Percentiles rank a stretch among this genome's conserved stretches.
These are phyloP conservation scores for Thalassaphorura encarpata DNA, from an alignment of 1,140 invertebrate genomes.

Conservation along the genomic window DNA sequence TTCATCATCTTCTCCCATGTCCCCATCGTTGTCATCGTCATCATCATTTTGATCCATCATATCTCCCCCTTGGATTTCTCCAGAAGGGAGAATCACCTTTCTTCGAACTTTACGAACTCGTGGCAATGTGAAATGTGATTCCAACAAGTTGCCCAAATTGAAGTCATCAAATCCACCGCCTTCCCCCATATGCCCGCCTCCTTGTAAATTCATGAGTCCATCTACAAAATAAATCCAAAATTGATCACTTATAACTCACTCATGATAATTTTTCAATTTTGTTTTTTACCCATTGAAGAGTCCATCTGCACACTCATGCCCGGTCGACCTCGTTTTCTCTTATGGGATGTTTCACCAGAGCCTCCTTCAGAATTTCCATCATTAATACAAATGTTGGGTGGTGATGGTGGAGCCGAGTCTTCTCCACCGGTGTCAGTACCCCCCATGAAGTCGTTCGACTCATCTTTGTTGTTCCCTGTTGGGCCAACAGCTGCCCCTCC, in stretches of 20 bases:
- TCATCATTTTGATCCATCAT: conserved; percentile 24
- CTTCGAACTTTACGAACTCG: conserved; percentile 21
- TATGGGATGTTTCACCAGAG: conserved; percentile 23
- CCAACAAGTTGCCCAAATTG: conserved; percentile 25
- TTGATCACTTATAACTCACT: neutral
- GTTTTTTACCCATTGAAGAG: conserved; percentile 8
- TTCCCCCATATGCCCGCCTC: neutral
- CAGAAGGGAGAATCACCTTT: neutral
- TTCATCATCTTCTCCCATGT: conserved; percentile 26
- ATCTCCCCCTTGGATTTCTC: conserved; percentile 9
- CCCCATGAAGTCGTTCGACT: conserved; percentile 33
- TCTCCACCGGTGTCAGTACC: conserved; percentile 22
- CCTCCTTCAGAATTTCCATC: conserved; percentile 23
- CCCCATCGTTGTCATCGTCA: conserved; percentile 16
- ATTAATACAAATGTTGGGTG: conserved; percentile 23
- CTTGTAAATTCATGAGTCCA: neutral
- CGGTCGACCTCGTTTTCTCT: conserved; percentile 29
- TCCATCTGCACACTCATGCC: conserved; percentile 18
- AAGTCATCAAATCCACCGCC: conserved; percentile 28
- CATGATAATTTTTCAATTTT: neutral
- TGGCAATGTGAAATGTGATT: conserved; percentile 29
- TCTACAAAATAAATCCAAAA: neutral
- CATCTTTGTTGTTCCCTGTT: conserved; percentile 24
- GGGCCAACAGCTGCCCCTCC: conserved; percentile 65
- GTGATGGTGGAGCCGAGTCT: conserved; percentile 27